Evolutionary conservation across 2,888 invertebrate genomes (phyloP).

Genomic region (Eurois occulta): DNA sequence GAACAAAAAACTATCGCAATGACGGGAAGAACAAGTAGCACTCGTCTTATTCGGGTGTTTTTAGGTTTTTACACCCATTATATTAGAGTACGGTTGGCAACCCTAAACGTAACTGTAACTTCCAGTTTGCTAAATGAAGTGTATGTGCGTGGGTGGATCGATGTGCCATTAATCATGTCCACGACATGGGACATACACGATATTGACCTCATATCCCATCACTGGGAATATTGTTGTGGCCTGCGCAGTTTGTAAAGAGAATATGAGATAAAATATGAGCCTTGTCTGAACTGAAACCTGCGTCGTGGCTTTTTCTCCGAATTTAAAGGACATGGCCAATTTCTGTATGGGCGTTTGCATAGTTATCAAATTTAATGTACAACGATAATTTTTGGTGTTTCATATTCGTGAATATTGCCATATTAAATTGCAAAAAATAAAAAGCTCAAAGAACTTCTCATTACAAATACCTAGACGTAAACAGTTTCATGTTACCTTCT

Average conservation of each 20-base stretch:
- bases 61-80: not conserved
- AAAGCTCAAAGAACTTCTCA: no score
- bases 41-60: not conserved
- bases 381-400: no score
- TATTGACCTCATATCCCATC: conserved; percentile 31
- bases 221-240: conserved; percentile 23
- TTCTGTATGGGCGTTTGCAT: no score
- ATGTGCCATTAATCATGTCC: conserved; percentile 60
- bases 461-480: no score
- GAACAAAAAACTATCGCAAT: not conserved
- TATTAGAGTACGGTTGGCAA: not conserved
- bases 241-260: not conserved
- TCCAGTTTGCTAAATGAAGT: conserved; percentile 61
- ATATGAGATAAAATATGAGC: not conserved
- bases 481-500: no score
- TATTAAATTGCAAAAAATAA: no score
- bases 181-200: conserved; percentile 40
- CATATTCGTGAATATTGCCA: no score
- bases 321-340: no score
- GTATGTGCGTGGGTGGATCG: conserved; percentile 59
- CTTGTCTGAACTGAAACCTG: conserved; percentile 6
- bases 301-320: not conserved
- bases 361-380: no score
- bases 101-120: conserved; percentile 34
- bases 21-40: not conserved